These are phyloP conservation scores for Myiotriccus ornatus DNA, from an alignment of 2,797 vertebrate genomes.

Conservation along the genomic window DNA sequence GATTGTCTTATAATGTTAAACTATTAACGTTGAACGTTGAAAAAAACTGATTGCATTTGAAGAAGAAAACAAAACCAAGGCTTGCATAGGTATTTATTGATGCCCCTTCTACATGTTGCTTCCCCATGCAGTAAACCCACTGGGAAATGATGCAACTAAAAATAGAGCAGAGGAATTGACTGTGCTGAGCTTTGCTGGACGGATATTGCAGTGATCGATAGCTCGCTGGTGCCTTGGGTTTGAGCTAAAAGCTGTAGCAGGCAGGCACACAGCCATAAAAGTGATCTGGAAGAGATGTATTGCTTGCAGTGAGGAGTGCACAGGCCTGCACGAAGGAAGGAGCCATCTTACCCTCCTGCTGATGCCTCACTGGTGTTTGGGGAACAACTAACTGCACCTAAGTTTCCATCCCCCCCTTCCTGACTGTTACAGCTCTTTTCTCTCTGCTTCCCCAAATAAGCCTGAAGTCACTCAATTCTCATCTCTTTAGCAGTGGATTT, in stretches of 20 bases:
- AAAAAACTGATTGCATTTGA: not conserved
- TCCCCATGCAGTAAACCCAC: not conserved
- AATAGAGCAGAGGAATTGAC: constrained; percentile 29
- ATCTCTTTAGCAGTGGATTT: constrained; percentile 18
- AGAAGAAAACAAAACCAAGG: not conserved
- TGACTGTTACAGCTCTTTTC: not conserved
- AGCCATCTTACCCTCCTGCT: not conserved
- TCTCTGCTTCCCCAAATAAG: constrained; percentile 33
- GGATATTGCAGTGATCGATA: not conserved
- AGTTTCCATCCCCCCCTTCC: not conserved
- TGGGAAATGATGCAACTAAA: constrained; percentile 15
- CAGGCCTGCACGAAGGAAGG: not conserved
- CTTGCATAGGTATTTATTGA: not conserved
- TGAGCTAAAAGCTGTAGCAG: constrained; percentile 1
- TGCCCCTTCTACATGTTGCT: not conserved
- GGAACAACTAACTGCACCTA: not conserved
- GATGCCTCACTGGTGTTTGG: not conserved
- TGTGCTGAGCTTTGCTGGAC: not conserved
- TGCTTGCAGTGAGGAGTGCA: not conserved
- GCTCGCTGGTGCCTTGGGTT: not conserved
- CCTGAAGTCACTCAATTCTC: not conserved
- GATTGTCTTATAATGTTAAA: not conserved
- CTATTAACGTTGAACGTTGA: not conserved
- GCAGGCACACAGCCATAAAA: not conserved
- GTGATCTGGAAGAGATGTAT: not conserved